Percentiles rank a stretch among this genome's conserved stretches.
These are phyloP conservation scores for Hucho hucho DNA, from an alignment of 2,113 vertebrate genomes.

Conservation along the genomic window DNA sequence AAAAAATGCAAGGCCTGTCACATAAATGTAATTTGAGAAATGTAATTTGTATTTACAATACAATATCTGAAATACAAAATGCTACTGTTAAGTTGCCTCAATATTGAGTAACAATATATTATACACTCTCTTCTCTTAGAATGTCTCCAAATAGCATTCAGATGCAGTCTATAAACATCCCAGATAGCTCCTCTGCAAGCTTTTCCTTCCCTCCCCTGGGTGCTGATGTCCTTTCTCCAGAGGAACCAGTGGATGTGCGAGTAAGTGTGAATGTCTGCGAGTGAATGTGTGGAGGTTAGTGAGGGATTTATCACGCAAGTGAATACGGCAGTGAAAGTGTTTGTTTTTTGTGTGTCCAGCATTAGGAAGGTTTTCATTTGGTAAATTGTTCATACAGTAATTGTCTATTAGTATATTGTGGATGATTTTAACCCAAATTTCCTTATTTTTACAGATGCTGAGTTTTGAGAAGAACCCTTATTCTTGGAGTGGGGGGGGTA, in stretches of 20 bases:
- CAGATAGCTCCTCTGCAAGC: constrained; percentile 52
- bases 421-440: neutral
- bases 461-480: constrained; percentile 82
- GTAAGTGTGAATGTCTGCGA: constrained; percentile 43
- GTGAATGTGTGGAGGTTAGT: neutral
- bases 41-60: neutral
- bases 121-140: constrained; percentile 45
- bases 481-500: constrained; percentile 58
- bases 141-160: constrained; percentile 45
- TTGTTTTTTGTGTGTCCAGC: neutral
- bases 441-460: constrained; percentile 76
- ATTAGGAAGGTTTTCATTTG: neutral
- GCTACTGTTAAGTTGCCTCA: neutral
- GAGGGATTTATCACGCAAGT: neutral
- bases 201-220: constrained; percentile 78
- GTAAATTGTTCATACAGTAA: neutral
- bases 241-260: constrained; percentile 77
- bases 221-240: constrained; percentile 41
- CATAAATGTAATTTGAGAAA: neutral
- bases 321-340: neutral
- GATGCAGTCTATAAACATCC: constrained; percentile 52
- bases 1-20: neutral
- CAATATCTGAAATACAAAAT: neutral
- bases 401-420: neutral
- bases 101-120: neutral